A percentile compares a stretch with the other conserved stretches of the same genome.
phyloP scores from a whole-genome alignment of 2,888 invertebrate genomes.

The Agriotes lineatus region DNA sequence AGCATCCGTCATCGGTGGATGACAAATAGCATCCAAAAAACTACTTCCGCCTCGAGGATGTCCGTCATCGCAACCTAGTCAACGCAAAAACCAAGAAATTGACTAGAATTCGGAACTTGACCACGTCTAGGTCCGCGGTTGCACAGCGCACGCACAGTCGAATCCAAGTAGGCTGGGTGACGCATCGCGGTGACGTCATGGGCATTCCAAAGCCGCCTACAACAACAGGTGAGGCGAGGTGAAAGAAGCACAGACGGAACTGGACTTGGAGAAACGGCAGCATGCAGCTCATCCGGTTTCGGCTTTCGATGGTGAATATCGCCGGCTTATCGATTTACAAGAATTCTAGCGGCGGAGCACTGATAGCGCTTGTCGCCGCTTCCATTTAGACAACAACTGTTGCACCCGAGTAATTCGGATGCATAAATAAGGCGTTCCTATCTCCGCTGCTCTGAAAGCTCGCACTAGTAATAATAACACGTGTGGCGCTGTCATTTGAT shows the following conservation, averaged over 20 bases:
- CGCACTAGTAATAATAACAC: slow-evolving; percentile 1
- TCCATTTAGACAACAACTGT: too few relatives aligned
- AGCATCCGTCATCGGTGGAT: too few relatives aligned
- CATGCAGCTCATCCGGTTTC: slow-evolving; percentile 21
- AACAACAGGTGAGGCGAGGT: slow-evolving; percentile 36
- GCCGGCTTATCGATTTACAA: neutral
- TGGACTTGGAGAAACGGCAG: slow-evolving; percentile 15
- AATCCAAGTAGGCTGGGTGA: slow-evolving; percentile 15
- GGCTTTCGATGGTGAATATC: slow-evolving; percentile 3
- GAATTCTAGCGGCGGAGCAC: too few relatives aligned
- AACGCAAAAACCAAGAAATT: too few relatives aligned
- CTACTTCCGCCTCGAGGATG: too few relatives aligned
- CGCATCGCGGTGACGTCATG: slow-evolving; percentile 39
- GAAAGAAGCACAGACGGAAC: slow-evolving; percentile 37
- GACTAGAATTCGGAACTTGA: neutral
- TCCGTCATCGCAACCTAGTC: neutral
- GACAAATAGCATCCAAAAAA: too few relatives aligned
- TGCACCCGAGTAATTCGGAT: too few relatives aligned
- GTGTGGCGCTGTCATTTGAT: neutral
- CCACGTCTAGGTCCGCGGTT: slow-evolving; percentile 6
- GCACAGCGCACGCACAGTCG: neutral
- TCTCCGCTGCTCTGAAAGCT: slow-evolving; percentile 8
- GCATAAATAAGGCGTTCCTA: too few relatives aligned
- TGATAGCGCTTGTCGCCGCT: too few relatives aligned
- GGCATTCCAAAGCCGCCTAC: slow-evolving; percentile 40